These are phyloP conservation scores for Apogon talboti DNA, from an alignment of 2,797 vertebrate genomes.

Conservation along the genomic window DNA sequence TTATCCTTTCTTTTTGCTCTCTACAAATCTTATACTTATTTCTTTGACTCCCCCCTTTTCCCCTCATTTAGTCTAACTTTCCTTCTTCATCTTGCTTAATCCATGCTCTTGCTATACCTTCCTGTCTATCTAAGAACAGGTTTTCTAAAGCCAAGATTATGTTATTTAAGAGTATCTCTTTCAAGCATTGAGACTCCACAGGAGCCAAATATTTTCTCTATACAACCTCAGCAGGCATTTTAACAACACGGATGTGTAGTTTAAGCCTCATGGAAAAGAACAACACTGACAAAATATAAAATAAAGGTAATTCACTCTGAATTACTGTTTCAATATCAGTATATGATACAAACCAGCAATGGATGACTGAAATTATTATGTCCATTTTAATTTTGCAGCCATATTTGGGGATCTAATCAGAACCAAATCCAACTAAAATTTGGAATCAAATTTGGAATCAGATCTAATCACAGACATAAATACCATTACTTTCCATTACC, in stretches of 20 bases:
- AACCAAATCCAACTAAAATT: too few relatives aligned
- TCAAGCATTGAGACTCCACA: slow-evolving; percentile 5
- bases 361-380: too few relatives aligned
- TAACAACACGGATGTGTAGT: neutral
- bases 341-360: too few relatives aligned
- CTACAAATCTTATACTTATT: neutral
- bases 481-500: too few relatives aligned
- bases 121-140: slow-evolving; percentile 9
- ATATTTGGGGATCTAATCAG: too few relatives aligned
- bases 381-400: too few relatives aligned
- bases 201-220: neutral
- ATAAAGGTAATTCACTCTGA: too few relatives aligned
- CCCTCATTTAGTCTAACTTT: slow-evolving; percentile 10
- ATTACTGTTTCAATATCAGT: too few relatives aligned
- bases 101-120: slow-evolving; percentile 12
- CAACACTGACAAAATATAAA: too few relatives aligned
- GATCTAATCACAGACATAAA: too few relatives aligned
- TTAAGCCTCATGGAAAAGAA: neutral
- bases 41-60: slow-evolving; percentile 7
- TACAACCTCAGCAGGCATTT: neutral
- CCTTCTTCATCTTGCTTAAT: slow-evolving; percentile 25
- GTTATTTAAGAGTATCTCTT: slow-evolving; percentile 11
- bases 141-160: slow-evolving; percentile 22
- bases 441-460: too few relatives aligned
- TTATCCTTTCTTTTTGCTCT: slow-evolving; percentile 15